Evolutionary conservation across 2,888 invertebrate genomes (phyloP).

Genomic region (Falcaria lacertinaria): DNA sequence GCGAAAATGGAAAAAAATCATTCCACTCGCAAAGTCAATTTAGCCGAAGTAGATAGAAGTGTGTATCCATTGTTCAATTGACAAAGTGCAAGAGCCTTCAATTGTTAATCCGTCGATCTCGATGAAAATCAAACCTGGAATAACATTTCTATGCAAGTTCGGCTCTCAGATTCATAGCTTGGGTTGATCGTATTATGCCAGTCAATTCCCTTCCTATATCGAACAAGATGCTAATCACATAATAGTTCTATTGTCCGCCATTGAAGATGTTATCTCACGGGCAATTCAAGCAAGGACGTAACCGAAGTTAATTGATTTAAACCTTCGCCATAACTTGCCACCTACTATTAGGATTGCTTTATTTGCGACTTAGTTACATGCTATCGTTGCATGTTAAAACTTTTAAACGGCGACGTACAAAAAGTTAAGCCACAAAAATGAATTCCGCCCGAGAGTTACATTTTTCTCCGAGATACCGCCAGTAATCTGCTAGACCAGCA

Average conservation of each 20-base stretch:
- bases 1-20: slow-evolving; percentile 5
- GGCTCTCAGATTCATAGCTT: slow-evolving; percentile 42
- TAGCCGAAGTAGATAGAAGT: slow-evolving; percentile 14
- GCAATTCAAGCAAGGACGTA: slow-evolving; percentile 39
- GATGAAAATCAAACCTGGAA: slow-evolving; percentile 49
- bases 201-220: slow-evolving; percentile 38
- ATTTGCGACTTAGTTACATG: slow-evolving; percentile 11
- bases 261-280: slow-evolving; percentile 54
- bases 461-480: slow-evolving; percentile 60
- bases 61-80: slow-evolving; percentile 28
- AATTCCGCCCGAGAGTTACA: slow-evolving; percentile 48
- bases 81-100: slow-evolving; percentile 42
- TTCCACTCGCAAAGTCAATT: slow-evolving; percentile 4
- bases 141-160: slow-evolving; percentile 55
- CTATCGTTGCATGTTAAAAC: slow-evolving; percentile 22
- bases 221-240: slow-evolving; percentile 50
- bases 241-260: slow-evolving; percentile 57
- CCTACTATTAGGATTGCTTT: slow-evolving; percentile 9
- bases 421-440: slow-evolving; percentile 55
- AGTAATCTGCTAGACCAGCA: slow-evolving; percentile 69
- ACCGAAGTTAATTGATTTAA: slow-evolving; percentile 46
- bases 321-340: slow-evolving; percentile 15
- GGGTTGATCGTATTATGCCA: slow-evolving; percentile 46
- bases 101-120: slow-evolving; percentile 37
- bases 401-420: slow-evolving; percentile 34